These are phyloP conservation scores for Chymomyza fuscimana DNA, from an alignment of 2,888 invertebrate genomes.

Conservation along the genomic window DNA sequence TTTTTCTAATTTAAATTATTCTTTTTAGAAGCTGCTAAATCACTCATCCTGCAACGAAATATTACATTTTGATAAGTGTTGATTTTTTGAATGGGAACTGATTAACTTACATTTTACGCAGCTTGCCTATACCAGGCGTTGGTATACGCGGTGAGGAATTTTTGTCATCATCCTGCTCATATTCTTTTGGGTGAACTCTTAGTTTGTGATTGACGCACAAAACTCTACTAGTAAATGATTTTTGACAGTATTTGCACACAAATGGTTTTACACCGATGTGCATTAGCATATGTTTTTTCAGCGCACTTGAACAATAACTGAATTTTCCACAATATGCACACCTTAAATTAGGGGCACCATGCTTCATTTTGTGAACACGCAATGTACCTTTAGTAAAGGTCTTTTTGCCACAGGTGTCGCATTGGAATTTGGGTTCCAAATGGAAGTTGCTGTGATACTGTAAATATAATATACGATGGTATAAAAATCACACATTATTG, in stretches of 20 bases:
- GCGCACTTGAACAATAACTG: slow-evolving; percentile 77
- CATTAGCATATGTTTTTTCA: slow-evolving; percentile 77
- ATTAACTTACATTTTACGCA: slow-evolving; percentile 72
- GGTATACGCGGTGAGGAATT: not conserved
- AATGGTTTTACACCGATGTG: slow-evolving; percentile 78
- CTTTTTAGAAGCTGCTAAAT: not conserved
- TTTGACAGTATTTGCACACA: slow-evolving; percentile 77
- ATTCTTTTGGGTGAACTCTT: not conserved
- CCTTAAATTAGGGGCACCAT: slow-evolving; percentile 73
- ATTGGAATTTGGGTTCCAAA: slow-evolving; percentile 77
- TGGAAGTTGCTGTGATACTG: slow-evolving; percentile 80
- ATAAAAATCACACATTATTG: not conserved
- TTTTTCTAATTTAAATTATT: not conserved
- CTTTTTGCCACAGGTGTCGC: slow-evolving; percentile 77
- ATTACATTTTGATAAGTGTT: not conserved
- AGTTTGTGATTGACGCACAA: not conserved
- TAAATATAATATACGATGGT: not conserved
- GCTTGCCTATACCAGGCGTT: slow-evolving; percentile 74
- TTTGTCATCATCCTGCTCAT: not conserved
- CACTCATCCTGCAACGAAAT: not conserved
- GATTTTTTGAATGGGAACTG: not conserved
- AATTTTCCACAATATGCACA: slow-evolving; percentile 75
- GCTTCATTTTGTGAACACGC: slow-evolving; percentile 79
- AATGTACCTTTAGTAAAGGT: slow-evolving; percentile 80
- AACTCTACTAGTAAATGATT: slow-evolving; percentile 56